Percentiles rank a stretch among this genome's conserved stretches.
Conservation (phyloP, 2,797 vertebrate genomes). For the Myioborus melanocephalus region DNA sequence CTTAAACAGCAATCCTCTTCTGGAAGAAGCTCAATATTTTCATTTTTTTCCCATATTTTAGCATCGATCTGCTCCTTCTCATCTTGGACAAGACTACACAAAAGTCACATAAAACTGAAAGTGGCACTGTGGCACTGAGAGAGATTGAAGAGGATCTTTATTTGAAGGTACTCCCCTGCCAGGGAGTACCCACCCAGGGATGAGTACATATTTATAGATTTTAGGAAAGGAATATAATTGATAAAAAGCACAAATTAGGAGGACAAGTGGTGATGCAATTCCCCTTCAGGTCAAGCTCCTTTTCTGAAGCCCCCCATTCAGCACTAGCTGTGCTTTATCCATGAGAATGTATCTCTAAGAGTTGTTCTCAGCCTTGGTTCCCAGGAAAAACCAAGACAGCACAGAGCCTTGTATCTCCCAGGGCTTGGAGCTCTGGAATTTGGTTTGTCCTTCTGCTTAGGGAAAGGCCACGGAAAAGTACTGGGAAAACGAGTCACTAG, state of each 20-base stretch:
- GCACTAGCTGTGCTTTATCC: background rate
- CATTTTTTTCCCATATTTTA: background rate
- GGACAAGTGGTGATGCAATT: background rate
- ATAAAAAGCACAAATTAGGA: background rate
- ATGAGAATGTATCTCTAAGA: background rate
- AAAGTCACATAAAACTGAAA: background rate
- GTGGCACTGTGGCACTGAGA: background rate
- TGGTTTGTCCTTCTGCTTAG: background rate
- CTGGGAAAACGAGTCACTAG: accelerated
- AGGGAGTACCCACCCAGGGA: too few species aligned
- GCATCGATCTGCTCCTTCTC: background rate
- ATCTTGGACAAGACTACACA: background rate
- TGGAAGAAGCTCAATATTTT: background rate
- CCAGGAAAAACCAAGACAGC: background rate
- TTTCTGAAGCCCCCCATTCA: background rate
- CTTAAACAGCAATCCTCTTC: background rate
- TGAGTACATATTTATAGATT: background rate
- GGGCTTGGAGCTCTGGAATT: background rate
- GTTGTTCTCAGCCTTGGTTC: background rate
- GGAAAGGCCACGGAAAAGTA: background rate
- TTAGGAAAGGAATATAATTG: background rate
- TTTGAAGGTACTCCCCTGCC: background rate
- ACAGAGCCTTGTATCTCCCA: accelerated
- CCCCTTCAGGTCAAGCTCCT: background rate
- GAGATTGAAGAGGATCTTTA: background rate